A percentile compares a stretch with the other conserved stretches of the same genome.
Conservation (phyloP, 2,888 invertebrate genomes). For the Conistra vaccinii region DNA sequence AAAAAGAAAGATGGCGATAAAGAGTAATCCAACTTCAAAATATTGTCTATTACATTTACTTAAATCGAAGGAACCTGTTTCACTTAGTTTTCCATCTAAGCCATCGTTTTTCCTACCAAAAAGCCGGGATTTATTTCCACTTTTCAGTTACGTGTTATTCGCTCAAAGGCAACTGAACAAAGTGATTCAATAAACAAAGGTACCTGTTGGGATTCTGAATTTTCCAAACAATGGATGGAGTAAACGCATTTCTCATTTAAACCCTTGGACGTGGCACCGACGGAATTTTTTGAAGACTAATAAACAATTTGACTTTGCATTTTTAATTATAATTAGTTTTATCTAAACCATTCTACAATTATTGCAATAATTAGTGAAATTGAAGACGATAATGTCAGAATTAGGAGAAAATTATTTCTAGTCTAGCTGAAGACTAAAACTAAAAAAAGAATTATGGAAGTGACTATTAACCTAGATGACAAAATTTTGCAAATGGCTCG, state of each 20-base stretch:
- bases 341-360: neutral
- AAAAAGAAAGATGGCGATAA: slow-evolving; percentile 4
- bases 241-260: slow-evolving; percentile 49
- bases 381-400: slow-evolving; percentile 10
- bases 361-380: slow-evolving; percentile 5
- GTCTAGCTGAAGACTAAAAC: neutral
- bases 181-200: slow-evolving; percentile 64
- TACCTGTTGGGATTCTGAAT: slow-evolving; percentile 36
- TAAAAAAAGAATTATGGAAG: neutral
- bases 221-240: slow-evolving; percentile 42
- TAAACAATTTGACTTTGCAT: slow-evolving; percentile 29
- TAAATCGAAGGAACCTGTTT: slow-evolving; percentile 56
- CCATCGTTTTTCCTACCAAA: slow-evolving; percentile 62
- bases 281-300: slow-evolving; percentile 30
- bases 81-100: slow-evolving; percentile 56
- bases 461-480: neutral
- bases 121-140: slow-evolving; percentile 78
- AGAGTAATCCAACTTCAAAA: slow-evolving; percentile 34
- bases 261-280: neutral
- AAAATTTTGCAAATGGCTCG: neutral
- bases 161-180: slow-evolving; percentile 70
- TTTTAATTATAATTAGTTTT: slow-evolving; percentile 36
- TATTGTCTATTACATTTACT: slow-evolving; percentile 63
- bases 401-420: neutral
- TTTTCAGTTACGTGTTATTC: slow-evolving; percentile 76